Evolutionary conservation across 2,797 vertebrate genomes (phyloP).

Genomic region (Melanotaenia parkinsoni): DNA sequence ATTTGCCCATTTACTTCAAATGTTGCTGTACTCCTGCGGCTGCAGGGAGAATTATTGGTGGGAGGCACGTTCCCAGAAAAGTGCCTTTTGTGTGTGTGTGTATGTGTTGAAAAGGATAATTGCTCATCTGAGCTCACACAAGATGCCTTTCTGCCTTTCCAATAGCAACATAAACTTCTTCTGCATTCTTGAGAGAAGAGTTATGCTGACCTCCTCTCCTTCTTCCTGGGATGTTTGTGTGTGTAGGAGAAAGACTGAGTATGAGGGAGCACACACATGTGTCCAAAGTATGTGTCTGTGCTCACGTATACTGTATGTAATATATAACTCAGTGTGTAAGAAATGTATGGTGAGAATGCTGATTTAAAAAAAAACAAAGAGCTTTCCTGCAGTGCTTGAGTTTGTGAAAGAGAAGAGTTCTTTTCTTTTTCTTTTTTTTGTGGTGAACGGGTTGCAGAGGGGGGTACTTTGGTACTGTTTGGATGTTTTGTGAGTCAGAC

Average conservation of each 20-base stretch:
- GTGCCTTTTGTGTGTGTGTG: slow-evolving; percentile 48
- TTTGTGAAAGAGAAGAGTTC: too few species aligned
- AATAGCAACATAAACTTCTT: slow-evolving; percentile 74
- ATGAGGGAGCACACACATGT: slow-evolving; percentile 14
- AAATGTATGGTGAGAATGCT: slow-evolving; percentile 9
- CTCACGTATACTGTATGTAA: slow-evolving; percentile 6
- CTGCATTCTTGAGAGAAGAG: slow-evolving; percentile 75
- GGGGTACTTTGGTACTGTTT: slow-evolving; percentile 57
- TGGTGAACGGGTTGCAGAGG: slow-evolving; percentile 23
- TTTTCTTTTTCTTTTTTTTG: neutral
- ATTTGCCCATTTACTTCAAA: slow-evolving; percentile 70
- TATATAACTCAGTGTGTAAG: slow-evolving; percentile 7
- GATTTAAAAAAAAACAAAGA: slow-evolving; percentile 33
- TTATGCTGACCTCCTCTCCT: slow-evolving; percentile 71
- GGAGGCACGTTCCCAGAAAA: slow-evolving; percentile 76
- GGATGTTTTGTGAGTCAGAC: slow-evolving; percentile 77
- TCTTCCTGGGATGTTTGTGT: slow-evolving; percentile 46
- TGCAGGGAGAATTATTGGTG: slow-evolving; percentile 67
- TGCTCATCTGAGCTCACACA: slow-evolving; percentile 79
- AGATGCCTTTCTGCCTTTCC: slow-evolving; percentile 71
- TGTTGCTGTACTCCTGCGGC: slow-evolving; percentile 67
- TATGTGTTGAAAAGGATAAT: slow-evolving; percentile 77
- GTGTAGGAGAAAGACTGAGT: slow-evolving; percentile 43
- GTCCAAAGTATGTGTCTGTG: slow-evolving; percentile 6
- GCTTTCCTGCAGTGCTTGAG: slow-evolving; percentile 14